These are phyloP conservation scores for Brachystomella parvula DNA, from an alignment of 1,140 invertebrate species.

Conservation along the genomic window DNA sequence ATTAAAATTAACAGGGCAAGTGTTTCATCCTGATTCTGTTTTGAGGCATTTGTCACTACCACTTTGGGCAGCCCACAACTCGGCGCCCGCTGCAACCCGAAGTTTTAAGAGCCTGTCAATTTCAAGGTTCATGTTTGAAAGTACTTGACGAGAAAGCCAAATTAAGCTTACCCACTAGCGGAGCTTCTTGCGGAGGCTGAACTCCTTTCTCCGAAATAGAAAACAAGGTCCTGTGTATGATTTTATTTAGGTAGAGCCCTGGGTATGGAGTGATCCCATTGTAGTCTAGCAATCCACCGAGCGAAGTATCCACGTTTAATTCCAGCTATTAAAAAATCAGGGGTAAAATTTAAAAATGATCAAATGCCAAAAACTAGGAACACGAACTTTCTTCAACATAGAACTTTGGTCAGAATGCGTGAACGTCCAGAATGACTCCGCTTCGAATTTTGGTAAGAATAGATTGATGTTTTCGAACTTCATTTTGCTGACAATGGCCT, in stretches of 20 bases:
- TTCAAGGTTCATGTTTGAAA: neutral
- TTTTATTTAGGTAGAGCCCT: neutral
- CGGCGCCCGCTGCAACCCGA: no score
- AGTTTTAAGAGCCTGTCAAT: neutral
- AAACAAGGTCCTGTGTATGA: neutral
- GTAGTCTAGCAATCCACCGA: neutral
- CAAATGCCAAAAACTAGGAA: neutral
- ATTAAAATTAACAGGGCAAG: no score
- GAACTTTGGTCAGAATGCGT: neutral
- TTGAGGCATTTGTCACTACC: no score
- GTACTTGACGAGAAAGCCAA: no score
- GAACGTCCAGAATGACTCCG: neutral
- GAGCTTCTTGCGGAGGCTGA: neutral
- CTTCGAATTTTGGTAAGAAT: neutral
- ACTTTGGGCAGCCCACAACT: no score
- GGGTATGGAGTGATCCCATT: constrained; percentile 1
- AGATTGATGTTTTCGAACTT: neutral
- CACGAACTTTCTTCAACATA: neutral
- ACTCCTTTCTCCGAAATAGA: neutral
- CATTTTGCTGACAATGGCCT: neutral
- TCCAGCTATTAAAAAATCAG: neutral
- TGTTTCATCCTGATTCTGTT: no score
- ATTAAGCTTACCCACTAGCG: neutral
- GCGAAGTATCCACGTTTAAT: neutral
- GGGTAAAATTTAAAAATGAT: neutral